phyloP scores from a whole-genome alignment of 2,113 vertebrate genomes.

The Sminthopsis crassicaudata region DNA sequence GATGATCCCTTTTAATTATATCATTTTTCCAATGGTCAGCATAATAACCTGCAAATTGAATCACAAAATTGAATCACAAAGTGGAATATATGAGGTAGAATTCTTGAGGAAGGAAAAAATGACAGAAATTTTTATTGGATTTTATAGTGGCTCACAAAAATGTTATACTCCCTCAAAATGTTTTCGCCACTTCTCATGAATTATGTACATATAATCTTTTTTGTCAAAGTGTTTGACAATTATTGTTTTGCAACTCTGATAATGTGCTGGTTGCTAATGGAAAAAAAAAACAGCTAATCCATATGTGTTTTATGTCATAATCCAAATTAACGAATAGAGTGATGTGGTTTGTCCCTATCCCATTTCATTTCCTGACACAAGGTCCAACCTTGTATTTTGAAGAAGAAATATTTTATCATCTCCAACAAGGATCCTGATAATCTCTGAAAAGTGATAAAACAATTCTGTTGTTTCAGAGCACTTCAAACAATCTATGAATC shows the following conservation, averaged over 20 bases:
- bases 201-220: background rate
- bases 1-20: background rate
- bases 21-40: background rate
- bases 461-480: background rate
- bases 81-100: background rate
- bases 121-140: background rate
- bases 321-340: background rate
- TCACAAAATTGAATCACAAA: background rate
- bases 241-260: background rate
- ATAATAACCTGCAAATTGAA: background rate
- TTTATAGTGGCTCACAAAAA: background rate
- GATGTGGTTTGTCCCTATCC: background rate
- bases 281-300: background rate
- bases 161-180: background rate
- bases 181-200: background rate
- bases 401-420: background rate
- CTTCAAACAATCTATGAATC: background rate
- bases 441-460: background rate
- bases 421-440: background rate
- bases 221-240: background rate
- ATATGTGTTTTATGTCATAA: background rate
- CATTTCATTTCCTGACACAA: background rate
- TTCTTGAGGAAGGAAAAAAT: background rate
- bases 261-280: background rate
- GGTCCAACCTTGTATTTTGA: background rate